These are phyloP conservation scores for Ooceraea biroi DNA, from an alignment of 1,140 invertebrate species.

Conservation along the genomic window DNA sequence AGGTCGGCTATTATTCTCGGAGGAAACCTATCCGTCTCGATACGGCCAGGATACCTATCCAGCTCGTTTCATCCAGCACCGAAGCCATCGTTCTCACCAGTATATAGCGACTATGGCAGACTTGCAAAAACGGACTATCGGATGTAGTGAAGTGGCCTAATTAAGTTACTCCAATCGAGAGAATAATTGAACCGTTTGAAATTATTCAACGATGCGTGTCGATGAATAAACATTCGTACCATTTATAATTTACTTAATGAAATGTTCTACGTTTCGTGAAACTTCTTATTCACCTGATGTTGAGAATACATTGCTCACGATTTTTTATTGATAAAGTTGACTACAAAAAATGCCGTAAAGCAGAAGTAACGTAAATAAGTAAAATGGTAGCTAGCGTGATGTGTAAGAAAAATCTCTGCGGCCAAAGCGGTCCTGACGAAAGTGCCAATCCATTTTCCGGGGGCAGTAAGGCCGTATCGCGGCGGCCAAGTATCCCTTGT, in stretches of 20 bases:
- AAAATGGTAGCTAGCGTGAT: not conserved
- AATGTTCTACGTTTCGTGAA: not conserved
- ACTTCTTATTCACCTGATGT: not conserved
- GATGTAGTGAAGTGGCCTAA: constrained; percentile 8
- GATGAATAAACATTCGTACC: no score
- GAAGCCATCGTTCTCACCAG: constrained; percentile 21
- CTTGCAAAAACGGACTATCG: constrained; percentile 4
- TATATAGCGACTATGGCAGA: not conserved
- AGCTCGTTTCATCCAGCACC: constrained; percentile 12
- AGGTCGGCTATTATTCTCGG: constrained; percentile 64
- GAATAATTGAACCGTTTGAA: not conserved
- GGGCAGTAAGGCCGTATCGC: constrained; percentile 35
- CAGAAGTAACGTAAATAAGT: not conserved
- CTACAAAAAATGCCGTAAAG: not conserved
- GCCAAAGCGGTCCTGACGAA: not conserved
- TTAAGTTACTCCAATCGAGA: constrained; percentile 4
- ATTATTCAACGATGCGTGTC: not conserved
- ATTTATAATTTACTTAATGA: no score
- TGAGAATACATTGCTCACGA: no score
- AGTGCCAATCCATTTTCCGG: constrained; percentile 25
- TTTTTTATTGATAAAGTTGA: not conserved
- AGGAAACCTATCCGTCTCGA: constrained; percentile 60
- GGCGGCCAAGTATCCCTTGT: constrained; percentile 14
- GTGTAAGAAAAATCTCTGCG: not conserved
- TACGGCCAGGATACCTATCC: no score